phyloP scores from a whole-genome alignment of 2,888 invertebrate species.

The Mellilla xanthometata region DNA sequence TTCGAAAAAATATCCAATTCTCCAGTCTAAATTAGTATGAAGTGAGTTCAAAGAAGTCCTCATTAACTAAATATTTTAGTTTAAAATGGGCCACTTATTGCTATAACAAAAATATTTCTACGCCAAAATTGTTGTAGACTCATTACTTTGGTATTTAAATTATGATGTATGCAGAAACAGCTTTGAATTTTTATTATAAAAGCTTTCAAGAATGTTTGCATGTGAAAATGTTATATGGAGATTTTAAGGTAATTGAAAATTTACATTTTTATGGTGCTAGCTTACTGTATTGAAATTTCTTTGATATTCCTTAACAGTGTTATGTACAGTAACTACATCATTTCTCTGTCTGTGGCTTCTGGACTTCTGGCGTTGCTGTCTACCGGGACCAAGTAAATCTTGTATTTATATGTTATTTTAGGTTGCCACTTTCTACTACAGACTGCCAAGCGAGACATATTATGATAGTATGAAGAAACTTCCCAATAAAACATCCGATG shows the following conservation, averaged over 20 bases:
- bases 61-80: no score
- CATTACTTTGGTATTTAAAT: background rate
- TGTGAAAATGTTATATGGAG: background rate
- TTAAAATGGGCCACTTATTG: no score
- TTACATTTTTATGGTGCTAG: background rate
- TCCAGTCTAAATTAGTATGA: no score
- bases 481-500: background rate
- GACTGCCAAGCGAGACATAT: slow-evolving; percentile 3
- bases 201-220: slow-evolving; percentile 3
- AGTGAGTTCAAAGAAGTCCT: no score
- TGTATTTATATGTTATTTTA: slow-evolving; percentile 24
- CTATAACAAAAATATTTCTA: background rate
- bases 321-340: slow-evolving; percentile 90
- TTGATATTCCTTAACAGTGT: slow-evolving; percentile 39
- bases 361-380: slow-evolving; percentile 97
- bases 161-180: background rate
- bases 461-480: slow-evolving; percentile 1
- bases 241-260: background rate
- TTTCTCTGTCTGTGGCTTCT: slow-evolving; percentile 94
- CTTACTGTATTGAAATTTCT: slow-evolving; percentile 22
- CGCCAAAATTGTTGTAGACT: background rate
- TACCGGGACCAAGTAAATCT: slow-evolving; percentile 89
- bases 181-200: background rate
- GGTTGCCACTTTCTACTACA: slow-evolving; percentile 32
- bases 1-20: no score